A percentile compares a stretch with the other conserved stretches of the same genome.
Evolutionary conservation across 30 jellyfish, hydroid and myxozoan genomes (phyloP).

Genomic region (Calvadosia cruxmelitensis): DNA sequence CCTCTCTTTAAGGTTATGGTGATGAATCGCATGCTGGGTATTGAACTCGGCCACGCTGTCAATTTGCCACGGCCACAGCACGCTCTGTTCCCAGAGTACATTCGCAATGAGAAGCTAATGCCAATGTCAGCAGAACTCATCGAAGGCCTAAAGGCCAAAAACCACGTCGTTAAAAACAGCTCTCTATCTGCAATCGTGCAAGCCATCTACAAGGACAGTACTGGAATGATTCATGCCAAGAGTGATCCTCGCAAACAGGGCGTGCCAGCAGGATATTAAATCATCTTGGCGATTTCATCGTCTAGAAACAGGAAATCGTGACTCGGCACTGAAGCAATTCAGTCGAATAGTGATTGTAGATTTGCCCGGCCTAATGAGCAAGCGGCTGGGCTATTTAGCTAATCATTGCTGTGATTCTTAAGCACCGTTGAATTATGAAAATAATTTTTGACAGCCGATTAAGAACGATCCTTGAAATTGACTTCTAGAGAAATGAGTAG

Average conservation of each 20-base stretch:
- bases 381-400: too few relatives aligned
- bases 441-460: too few relatives aligned
- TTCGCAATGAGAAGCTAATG: conserved; percentile 43
- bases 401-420: too few relatives aligned
- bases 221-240: conserved; percentile 52
- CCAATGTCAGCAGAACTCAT: conserved; percentile 28
- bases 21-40: conserved; percentile 73
- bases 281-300: neutral
- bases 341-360: too few relatives aligned
- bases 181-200: conserved; percentile 64
- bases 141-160: conserved; percentile 51
- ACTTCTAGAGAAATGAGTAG: too few relatives aligned
- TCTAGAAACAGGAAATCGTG: too few relatives aligned
- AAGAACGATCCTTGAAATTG: too few relatives aligned
- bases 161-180: conserved; percentile 45
- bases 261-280: conserved; percentile 85
- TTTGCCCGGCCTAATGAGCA: too few relatives aligned
- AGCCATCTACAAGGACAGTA: conserved; percentile 48
- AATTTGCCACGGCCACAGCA: conserved; percentile 74
- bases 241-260: conserved; percentile 88
- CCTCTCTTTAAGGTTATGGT: conserved; percentile 94
- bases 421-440: too few relatives aligned
- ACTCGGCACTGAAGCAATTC: too few relatives aligned
- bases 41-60: conserved; percentile 75
- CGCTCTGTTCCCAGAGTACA: conserved; percentile 52